Percentiles rank a stretch among this genome's conserved stretches.
Conservation (phyloP, 2,888 invertebrate genomes). For the Mesochorus sp. region DNA sequence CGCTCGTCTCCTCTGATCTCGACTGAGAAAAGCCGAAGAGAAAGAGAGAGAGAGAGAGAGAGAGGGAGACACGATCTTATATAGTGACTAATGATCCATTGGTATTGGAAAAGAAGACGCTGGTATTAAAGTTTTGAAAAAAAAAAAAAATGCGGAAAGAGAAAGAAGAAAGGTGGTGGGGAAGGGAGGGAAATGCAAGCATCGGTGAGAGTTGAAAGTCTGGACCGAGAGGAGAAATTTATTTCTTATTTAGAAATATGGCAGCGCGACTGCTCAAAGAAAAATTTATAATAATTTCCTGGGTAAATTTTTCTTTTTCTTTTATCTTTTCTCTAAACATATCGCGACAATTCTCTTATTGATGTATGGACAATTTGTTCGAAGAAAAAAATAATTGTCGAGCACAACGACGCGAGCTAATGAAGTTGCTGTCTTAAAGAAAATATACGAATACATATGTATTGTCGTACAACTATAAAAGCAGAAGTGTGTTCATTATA, state of each 20-base stretch:
- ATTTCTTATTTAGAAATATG: slow-evolving; percentile 39
- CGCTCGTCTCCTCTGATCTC: slow-evolving; percentile 59
- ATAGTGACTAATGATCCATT: slow-evolving; percentile 77
- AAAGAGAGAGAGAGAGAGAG: slow-evolving; percentile 57
- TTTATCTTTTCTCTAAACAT: not conserved
- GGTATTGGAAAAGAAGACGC: slow-evolving; percentile 47
- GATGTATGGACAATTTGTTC: slow-evolving; percentile 19
- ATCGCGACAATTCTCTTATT: not conserved
- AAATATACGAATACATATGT: not conserved
- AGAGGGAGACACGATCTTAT: slow-evolving; percentile 68
- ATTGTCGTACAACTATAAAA: slow-evolving; percentile 9
- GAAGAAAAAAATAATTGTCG: slow-evolving; percentile 31
- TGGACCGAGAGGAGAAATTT: slow-evolving; percentile 62
- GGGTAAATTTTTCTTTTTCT: slow-evolving; percentile 24
- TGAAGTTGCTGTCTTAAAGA: slow-evolving; percentile 47
- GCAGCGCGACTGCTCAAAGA: slow-evolving; percentile 18
- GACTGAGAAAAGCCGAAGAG: slow-evolving; percentile 53
- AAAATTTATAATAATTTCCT: slow-evolving; percentile 46
- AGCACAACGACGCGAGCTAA: slow-evolving; percentile 56
- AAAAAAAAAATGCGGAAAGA: slow-evolving; percentile 58
- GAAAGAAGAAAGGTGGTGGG: slow-evolving; percentile 43
- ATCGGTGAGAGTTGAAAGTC: slow-evolving; percentile 67
- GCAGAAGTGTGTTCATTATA: not conserved
- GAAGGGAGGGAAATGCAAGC: slow-evolving; percentile 64
- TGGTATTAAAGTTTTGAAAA: slow-evolving; percentile 44